Percentiles rank a stretch among this genome's conserved stretches.
phyloP scores from a whole-genome alignment of 2,888 invertebrate genomes.

The Parapristionchus giblindavisi region DNA sequence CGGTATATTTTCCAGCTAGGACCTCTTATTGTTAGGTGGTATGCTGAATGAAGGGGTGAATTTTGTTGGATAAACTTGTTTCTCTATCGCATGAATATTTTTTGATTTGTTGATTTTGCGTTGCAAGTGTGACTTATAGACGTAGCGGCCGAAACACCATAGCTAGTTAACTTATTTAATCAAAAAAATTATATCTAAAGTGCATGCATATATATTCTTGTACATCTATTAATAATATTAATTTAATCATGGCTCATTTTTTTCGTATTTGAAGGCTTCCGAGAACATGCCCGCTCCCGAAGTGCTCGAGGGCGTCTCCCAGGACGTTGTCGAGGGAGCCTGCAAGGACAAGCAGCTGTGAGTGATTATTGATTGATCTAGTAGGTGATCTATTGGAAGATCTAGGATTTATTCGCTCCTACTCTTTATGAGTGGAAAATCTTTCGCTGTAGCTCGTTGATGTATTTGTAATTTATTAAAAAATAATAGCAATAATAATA shows the following conservation, averaged over 20 bases:
- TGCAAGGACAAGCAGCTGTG: conserved; percentile 83
- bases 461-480: no score
- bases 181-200: neutral
- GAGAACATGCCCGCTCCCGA: conserved; percentile 91
- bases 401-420: no score
- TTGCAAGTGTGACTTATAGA: neutral
- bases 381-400: neutral
- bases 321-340: conserved; percentile 76
- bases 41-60: neutral
- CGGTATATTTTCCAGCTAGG: neutral
- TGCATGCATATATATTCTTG: neutral
- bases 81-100: neutral
- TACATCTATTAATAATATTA: neutral
- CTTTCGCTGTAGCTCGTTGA: no score
- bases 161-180: no score
- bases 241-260: neutral
- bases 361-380: neutral
- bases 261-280: conserved; percentile 69
- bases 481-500: no score
- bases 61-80: neutral
- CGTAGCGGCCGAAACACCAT: neutral
- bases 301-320: conserved; percentile 78
- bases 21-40: neutral
- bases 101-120: neutral
- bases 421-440: no score